These are phyloP conservation scores for Ectemnius cavifrons DNA, from an alignment of 2,888 invertebrate species.

Conservation along the genomic window DNA sequence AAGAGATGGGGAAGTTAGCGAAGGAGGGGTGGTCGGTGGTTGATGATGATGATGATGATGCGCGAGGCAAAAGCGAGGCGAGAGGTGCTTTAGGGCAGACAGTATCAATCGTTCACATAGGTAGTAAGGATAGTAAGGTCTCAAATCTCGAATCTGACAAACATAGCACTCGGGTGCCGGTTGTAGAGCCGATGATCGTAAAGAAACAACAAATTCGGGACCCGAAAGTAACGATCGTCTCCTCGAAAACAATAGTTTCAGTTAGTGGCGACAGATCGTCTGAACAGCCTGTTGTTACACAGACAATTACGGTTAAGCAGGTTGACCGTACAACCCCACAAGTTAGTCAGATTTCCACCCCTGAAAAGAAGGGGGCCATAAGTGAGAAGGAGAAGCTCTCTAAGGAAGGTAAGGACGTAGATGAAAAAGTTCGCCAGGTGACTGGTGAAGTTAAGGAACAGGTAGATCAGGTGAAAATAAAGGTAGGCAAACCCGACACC, in stretches of 20 bases:
- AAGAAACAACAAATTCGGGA: conserved; percentile 61
- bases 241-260: conserved; percentile 61
- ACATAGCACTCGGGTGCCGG: conserved; percentile 30
- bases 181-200: conserved; percentile 61
- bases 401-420: conserved; percentile 80
- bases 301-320: conserved; percentile 62
- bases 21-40: conserved; percentile 78
- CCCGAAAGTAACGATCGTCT: conserved; percentile 51
- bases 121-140: conserved; percentile 35
- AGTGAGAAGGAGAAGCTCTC: conserved; percentile 80
- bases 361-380: conserved; percentile 28
- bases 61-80: conserved; percentile 74
- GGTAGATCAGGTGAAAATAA: conserved; percentile 77
- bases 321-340: conserved; percentile 46
- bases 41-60: conserved; percentile 76
- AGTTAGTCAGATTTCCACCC: conserved; percentile 24
- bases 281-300: conserved; percentile 59
- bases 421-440: conserved; percentile 79
- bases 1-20: conserved; percentile 78
- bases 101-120: conserved; percentile 52
- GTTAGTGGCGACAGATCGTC: conserved; percentile 55
- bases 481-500: conserved; percentile 27
- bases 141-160: conserved; percentile 16
- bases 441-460: conserved; percentile 78
- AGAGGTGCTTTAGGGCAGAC: conserved; percentile 70